Percentiles rank a stretch among this genome's conserved stretches.
Conservation (phyloP, 2,888 invertebrate species). For the Andrena minutula region DNA sequence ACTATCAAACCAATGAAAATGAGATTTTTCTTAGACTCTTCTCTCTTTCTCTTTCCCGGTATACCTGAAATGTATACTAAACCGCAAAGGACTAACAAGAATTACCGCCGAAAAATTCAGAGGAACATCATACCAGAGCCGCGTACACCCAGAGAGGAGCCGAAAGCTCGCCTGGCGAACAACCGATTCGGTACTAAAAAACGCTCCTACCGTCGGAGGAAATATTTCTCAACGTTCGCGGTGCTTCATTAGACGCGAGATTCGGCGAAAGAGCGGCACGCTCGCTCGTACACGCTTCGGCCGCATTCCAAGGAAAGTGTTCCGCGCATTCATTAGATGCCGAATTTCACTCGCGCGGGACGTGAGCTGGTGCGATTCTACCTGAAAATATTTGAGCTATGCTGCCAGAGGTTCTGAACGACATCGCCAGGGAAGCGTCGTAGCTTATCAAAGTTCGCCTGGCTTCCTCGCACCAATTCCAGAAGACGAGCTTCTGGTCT, state of each 20-base stretch:
- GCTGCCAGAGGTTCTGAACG: conserved; percentile 74
- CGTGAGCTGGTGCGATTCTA: conserved; percentile 45
- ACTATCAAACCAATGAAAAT: too few relatives aligned
- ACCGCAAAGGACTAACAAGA: too few relatives aligned
- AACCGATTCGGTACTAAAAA: neutral
- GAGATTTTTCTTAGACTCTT: too few relatives aligned
- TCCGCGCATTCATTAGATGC: conserved; percentile 35
- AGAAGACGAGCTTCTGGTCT: conserved; percentile 81
- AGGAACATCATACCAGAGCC: too few relatives aligned
- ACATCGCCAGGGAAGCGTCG: conserved; percentile 71
- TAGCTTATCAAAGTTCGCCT: conserved; percentile 77
- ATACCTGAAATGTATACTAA: too few relatives aligned
- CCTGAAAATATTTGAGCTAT: conserved; percentile 74
- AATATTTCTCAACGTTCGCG: conserved; percentile 28
- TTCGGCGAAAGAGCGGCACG: neutral
- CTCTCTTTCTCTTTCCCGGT: too few relatives aligned
- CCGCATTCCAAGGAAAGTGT: conserved; percentile 36
- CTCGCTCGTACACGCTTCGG: conserved; percentile 13
- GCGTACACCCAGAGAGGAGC: too few relatives aligned
- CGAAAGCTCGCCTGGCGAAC: neutral
- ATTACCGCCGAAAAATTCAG: too few relatives aligned
- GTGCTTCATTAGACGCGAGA: conserved; percentile 21
- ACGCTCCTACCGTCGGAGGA: neutral
- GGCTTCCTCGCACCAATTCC: conserved; percentile 82
- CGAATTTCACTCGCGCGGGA: conserved; percentile 48